These are phyloP conservation scores for Lycocerus yunnanus DNA, from an alignment of 2,888 invertebrate species.

Conservation along the genomic window DNA sequence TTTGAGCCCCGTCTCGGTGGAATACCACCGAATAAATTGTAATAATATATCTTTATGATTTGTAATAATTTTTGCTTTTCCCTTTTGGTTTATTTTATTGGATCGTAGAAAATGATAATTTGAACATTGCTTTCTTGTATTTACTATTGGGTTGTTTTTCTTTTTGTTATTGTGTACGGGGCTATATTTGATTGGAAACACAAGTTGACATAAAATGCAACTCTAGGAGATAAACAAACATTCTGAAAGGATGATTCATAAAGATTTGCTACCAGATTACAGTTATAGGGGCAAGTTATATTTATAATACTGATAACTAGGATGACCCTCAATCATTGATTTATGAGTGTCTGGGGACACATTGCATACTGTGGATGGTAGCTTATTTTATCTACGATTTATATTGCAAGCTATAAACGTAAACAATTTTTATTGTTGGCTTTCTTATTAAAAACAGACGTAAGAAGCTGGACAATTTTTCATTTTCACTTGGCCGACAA, in stretches of 20 bases:
- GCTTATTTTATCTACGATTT: slow-evolving; percentile 44
- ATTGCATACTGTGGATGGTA: slow-evolving; percentile 42
- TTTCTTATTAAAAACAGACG: not conserved
- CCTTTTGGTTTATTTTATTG: not conserved
- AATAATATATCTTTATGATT: not conserved
- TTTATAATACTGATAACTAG: slow-evolving; percentile 49
- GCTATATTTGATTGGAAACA: not conserved
- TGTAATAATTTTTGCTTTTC: not conserved
- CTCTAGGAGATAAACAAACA: slow-evolving; percentile 5
- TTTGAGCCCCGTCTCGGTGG: not conserved
- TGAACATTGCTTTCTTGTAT: not conserved
- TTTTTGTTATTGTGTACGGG: not conserved
- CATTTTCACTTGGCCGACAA: not conserved
- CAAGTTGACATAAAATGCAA: not conserved
- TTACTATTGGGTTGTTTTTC: not conserved
- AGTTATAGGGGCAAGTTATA: slow-evolving; percentile 42
- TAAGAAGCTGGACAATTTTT: not conserved
- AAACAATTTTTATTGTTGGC: slow-evolving; percentile 9
- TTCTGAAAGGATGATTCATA: slow-evolving; percentile 40
- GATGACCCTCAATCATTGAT: slow-evolving; percentile 51
- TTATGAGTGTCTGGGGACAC: slow-evolving; percentile 47
- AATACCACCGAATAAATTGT: not conserved
- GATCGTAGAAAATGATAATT: not conserved
- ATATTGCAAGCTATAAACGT: slow-evolving; percentile 26
- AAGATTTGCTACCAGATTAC: slow-evolving; percentile 39